These are phyloP conservation scores for Trichonephila clavata DNA, from an alignment of 1,140 invertebrate genomes.

Conservation along the genomic window DNA sequence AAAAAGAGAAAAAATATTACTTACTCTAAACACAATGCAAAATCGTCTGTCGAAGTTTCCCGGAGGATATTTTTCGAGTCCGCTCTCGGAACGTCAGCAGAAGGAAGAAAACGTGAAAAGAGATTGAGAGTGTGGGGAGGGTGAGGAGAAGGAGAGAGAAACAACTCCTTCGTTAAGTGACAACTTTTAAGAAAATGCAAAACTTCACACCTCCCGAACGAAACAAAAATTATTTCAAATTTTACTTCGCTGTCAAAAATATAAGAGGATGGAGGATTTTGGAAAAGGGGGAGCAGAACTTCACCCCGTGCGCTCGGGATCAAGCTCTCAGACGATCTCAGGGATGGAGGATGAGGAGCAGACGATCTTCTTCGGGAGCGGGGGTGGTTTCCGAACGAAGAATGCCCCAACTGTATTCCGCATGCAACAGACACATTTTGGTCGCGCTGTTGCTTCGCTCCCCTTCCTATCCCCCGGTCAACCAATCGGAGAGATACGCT, in stretches of 20 bases:
- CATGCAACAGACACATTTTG: constrained; percentile 54
- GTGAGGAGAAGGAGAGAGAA: neutral
- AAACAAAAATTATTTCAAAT: constrained; percentile 1
- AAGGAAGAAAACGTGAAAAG: neutral
- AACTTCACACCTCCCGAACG: neutral
- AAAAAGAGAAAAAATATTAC: neutral
- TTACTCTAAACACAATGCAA: neutral
- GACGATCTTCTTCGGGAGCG: constrained; percentile 42
- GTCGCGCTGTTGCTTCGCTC: constrained; percentile 52
- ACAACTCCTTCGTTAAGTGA: neutral
- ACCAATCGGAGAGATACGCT: neutral
- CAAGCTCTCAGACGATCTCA: constrained; percentile 49
- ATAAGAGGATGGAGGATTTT: neutral
- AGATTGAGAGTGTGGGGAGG: neutral
- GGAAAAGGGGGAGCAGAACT: neutral
- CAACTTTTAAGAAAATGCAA: constrained; percentile 35
- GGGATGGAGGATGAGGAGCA: constrained; percentile 38
- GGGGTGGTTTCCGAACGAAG: constrained; percentile 36
- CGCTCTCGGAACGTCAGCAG: neutral
- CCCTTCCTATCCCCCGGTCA: constrained; percentile 13
- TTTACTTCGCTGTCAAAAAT: constrained; percentile 20
- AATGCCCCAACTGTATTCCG: constrained; percentile 48
- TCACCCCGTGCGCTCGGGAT: constrained; percentile 4
- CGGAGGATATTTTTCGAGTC: neutral
- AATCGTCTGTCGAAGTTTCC: neutral